A percentile compares a stretch with the other conserved stretches of the same genome.
Evolutionary conservation across 2,797 vertebrate species (phyloP).

Genomic region (Danio jaintianensis): DNA sequence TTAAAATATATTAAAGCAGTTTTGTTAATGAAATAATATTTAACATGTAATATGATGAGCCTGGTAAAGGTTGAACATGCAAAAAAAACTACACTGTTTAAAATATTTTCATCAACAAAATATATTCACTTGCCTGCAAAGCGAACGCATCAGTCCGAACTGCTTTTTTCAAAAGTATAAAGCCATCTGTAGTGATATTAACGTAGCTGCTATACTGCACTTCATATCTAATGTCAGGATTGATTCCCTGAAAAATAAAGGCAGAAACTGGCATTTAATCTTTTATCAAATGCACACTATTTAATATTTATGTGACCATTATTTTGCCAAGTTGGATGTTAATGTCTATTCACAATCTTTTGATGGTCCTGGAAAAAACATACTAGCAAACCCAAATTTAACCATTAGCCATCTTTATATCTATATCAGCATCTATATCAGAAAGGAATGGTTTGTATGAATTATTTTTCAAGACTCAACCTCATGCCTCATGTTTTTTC

Average conservation of each 20-base stretch:
- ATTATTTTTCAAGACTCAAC: too few relatives aligned
- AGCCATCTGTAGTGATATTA: conserved; percentile 81
- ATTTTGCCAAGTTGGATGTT: neutral
- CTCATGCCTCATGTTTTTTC: too few relatives aligned
- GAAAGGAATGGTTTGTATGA: too few relatives aligned
- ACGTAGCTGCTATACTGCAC: conserved; percentile 86
- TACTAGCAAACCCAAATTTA: neutral
- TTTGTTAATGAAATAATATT: too few relatives aligned
- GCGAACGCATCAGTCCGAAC: conserved; percentile 78
- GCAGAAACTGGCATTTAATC: neutral
- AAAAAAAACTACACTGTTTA: neutral
- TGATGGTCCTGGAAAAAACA: neutral
- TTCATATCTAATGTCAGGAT: conserved; percentile 84
- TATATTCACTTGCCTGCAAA: conserved; percentile 70
- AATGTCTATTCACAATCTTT: too few relatives aligned
- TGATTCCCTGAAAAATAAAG: conserved; percentile 78
- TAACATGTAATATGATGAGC: neutral
- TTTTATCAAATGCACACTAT: neutral
- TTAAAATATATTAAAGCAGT: too few relatives aligned
- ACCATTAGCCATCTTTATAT: too few relatives aligned
- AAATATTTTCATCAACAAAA: neutral
- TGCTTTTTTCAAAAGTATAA: conserved; percentile 79
- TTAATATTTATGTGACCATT: neutral
- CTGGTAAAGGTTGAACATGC: neutral
- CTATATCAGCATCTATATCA: too few relatives aligned